phyloP scores from a whole-genome alignment of 2,888 invertebrate genomes.

The Pheosia tremula region DNA sequence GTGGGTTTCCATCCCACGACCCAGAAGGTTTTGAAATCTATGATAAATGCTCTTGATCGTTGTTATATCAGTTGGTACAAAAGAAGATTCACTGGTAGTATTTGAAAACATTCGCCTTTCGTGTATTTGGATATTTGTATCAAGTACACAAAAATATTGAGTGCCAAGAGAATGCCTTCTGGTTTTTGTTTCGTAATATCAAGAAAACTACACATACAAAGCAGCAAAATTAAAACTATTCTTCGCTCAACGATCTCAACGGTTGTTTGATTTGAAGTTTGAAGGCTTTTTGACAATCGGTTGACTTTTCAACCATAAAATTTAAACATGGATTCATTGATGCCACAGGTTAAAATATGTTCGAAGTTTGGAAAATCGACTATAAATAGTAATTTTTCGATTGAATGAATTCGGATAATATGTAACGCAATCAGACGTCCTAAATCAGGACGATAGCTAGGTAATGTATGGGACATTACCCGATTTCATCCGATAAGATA shows the following conservation, averaged over 20 bases:
- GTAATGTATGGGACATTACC: too few species aligned
- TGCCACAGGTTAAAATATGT: slow-evolving; percentile 18
- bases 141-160: slow-evolving; percentile 16
- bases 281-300: slow-evolving; percentile 14
- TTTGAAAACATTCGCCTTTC: slow-evolving; percentile 64
- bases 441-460: too few species aligned
- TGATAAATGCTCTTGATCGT: slow-evolving; percentile 55
- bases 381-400: not conserved
- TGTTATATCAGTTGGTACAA: slow-evolving; percentile 47
- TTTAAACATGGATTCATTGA: slow-evolving; percentile 7
- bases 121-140: slow-evolving; percentile 4
- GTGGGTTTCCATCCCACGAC: slow-evolving; percentile 38
- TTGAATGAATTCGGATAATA: too few species aligned
- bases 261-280: slow-evolving; percentile 40
- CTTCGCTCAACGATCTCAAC: slow-evolving; percentile 47
- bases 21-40: slow-evolving; percentile 58
- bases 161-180: not conserved
- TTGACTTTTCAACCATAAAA: too few species aligned
- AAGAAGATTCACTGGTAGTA: slow-evolving; percentile 50
- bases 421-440: too few species aligned
- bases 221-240: slow-evolving; percentile 34
- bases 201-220: slow-evolving; percentile 1
- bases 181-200: not conserved
- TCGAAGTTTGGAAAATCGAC: slow-evolving; percentile 7
- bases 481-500: too few species aligned